Conservation (phyloP, 2,113 vertebrate species). For the Syngnathoides biaculeatus region DNA sequence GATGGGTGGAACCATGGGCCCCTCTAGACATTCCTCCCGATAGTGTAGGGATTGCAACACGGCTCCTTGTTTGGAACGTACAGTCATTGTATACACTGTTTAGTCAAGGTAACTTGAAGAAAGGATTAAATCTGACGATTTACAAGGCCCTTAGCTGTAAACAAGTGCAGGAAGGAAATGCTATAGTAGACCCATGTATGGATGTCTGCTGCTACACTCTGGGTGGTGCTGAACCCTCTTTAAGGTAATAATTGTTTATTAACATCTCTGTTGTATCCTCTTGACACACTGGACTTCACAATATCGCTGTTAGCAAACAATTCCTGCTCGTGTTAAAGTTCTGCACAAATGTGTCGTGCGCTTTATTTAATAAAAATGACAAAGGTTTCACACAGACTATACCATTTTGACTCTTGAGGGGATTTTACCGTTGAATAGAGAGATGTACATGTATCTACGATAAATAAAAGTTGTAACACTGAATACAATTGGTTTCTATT, state of each 20-base stretch:
- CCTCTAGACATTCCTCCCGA: conserved; percentile 28
- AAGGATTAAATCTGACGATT: not conserved
- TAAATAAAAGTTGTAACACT: no score
- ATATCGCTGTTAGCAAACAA: not conserved
- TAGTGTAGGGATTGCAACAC: conserved; percentile 26
- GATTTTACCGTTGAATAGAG: not conserved
- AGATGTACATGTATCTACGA: no score
- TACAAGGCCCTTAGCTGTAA: not conserved
- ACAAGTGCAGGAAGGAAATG: not conserved
- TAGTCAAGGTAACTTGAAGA: not conserved
- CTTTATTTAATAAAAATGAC: no score
- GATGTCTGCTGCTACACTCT: not conserved
- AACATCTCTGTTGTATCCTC: not conserved
- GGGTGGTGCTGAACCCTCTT: not conserved
- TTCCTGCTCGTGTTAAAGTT: not conserved
- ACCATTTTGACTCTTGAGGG: not conserved
- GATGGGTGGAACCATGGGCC: conserved; percentile 11
- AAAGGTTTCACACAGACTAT: no score
- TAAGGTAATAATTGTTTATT: not conserved
- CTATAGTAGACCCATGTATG: not conserved
- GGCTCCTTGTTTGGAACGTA: not conserved
- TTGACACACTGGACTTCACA: not conserved
- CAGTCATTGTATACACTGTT: not conserved
- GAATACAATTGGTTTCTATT: no score
- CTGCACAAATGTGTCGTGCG: no score